Conservation (phyloP, 2,888 invertebrate species). For the Eumerus sabulonum region DNA sequence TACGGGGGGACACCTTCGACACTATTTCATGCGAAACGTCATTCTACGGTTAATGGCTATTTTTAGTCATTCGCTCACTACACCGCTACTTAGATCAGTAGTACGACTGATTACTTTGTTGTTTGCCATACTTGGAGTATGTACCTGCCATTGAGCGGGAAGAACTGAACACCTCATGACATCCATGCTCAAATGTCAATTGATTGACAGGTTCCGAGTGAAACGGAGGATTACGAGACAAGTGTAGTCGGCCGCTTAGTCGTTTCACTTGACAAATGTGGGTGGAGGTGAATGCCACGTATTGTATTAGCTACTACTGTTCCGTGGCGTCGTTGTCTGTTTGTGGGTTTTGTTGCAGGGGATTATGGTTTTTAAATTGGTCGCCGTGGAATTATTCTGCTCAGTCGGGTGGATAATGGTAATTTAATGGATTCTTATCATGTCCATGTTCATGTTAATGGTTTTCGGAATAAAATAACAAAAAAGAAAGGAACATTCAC, state of each 20-base stretch:
- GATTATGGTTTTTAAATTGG: neutral
- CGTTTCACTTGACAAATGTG: neutral
- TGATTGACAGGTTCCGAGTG: neutral
- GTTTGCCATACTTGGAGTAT: neutral
- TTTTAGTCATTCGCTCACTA: neutral
- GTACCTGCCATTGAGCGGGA: neutral
- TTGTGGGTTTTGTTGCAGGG: conserved; percentile 1
- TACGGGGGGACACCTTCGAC: no score
- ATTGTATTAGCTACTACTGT: neutral
- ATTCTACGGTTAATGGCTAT: neutral
- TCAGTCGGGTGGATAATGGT: neutral
- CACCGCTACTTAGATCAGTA: neutral
- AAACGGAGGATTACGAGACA: neutral
- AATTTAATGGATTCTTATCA: neutral
- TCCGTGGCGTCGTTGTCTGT: neutral
- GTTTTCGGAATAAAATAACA: neutral
- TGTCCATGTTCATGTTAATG: neutral
- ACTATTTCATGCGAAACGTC: neutral
- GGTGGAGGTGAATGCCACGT: neutral
- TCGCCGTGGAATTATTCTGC: neutral
- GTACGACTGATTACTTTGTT: no score
- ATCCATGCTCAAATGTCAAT: neutral
- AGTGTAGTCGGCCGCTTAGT: neutral
- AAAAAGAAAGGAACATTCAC: no score
- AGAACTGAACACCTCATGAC: neutral